phyloP scores from a whole-genome alignment of 2,113 vertebrate genomes.

The Oxyura jamaicensis region DNA sequence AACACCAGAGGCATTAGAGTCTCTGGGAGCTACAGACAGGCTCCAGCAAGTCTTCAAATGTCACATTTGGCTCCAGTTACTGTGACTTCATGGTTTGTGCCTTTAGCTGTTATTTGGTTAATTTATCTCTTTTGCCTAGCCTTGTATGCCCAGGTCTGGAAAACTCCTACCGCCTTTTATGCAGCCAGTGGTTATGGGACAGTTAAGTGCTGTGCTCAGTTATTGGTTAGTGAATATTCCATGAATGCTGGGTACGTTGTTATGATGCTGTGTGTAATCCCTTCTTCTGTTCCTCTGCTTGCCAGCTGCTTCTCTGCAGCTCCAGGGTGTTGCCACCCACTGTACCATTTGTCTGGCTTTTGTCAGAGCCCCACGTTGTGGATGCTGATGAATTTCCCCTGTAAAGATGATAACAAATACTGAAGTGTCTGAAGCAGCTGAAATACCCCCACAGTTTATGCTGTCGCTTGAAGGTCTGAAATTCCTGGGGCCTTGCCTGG shows the following conservation, averaged over 20 bases:
- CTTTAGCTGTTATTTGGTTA: background rate
- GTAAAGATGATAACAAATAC: background rate
- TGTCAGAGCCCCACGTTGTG: rapidly evolving
- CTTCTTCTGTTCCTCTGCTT: background rate
- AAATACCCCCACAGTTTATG: background rate
- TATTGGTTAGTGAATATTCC: background rate
- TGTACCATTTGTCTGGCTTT: background rate
- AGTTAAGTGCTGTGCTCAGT: background rate
- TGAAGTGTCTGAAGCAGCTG: background rate
- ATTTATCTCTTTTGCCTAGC: background rate
- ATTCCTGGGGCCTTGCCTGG: background rate
- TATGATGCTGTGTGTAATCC: background rate
- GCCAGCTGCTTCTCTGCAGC: background rate
- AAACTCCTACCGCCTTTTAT: background rate
- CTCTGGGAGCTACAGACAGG: background rate
- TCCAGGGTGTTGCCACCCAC: background rate
- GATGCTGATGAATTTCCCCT: background rate
- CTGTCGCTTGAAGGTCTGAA: background rate
- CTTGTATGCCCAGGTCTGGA: background rate
- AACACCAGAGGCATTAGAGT: background rate
- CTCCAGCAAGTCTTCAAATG: background rate
- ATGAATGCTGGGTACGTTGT: background rate
- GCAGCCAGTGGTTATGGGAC: background rate
- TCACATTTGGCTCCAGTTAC: background rate
- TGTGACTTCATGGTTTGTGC: background rate